Evolutionary conservation across 2,113 vertebrate genomes (phyloP).

Genomic region (Uropsilus gracilis): DNA sequence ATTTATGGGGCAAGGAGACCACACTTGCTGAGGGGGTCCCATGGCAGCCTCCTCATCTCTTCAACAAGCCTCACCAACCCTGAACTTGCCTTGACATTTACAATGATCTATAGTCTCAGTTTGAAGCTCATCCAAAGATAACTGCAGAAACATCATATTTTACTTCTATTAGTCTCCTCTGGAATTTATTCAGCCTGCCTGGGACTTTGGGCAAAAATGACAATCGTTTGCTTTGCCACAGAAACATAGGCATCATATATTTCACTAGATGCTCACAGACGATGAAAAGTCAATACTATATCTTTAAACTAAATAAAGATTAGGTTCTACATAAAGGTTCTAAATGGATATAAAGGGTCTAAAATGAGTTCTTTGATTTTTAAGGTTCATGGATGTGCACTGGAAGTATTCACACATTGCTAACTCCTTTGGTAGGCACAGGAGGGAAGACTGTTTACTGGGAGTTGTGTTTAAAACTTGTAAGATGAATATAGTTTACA

Average conservation of each 20-base stretch:
- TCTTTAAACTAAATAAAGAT: background rate
- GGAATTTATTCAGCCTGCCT: slow-evolving; percentile 63
- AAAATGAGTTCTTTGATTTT: slow-evolving; percentile 1
- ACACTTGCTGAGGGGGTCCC: slow-evolving; percentile 53
- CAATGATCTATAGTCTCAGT: slow-evolving; percentile 72
- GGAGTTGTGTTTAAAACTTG: background rate
- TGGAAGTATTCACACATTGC: background rate
- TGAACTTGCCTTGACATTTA: slow-evolving; percentile 56
- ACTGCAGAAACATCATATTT: slow-evolving; percentile 68
- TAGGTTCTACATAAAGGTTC: background rate
- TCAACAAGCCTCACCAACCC: slow-evolving; percentile 44
- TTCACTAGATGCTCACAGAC: background rate
- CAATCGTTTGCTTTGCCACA: slow-evolving; percentile 35
- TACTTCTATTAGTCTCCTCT: slow-evolving; percentile 68
- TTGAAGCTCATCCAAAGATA: slow-evolving; percentile 79
- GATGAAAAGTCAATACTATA: background rate
- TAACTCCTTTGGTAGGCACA: background rate
- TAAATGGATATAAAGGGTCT: too few species aligned
- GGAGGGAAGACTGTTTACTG: background rate
- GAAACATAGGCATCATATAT: background rate
- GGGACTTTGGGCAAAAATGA: slow-evolving; percentile 59
- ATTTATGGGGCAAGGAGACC: slow-evolving; percentile 73
- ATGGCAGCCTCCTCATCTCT: slow-evolving; percentile 39
- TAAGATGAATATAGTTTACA: background rate
- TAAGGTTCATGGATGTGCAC: background rate